Percentiles rank a stretch among this genome's conserved stretches.
phyloP scores from a whole-genome alignment of 64 coral and sea anemone species.

The Dendronephthya gigantea region DNA sequence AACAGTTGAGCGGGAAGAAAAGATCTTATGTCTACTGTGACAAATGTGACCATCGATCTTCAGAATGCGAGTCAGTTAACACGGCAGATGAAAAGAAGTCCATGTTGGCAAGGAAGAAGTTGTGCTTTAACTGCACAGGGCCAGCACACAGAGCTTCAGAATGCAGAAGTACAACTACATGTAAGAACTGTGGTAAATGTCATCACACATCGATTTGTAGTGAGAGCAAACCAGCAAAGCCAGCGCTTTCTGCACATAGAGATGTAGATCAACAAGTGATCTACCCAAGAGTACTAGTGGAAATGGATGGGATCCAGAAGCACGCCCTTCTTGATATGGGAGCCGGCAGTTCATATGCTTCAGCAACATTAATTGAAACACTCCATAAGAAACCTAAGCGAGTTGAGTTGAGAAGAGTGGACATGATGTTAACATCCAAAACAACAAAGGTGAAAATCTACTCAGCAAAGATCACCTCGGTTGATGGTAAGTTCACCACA shows the following conservation, averaged over 20 bases:
- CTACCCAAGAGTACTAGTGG: slow-evolving; percentile 32
- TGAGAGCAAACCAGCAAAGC: neutral
- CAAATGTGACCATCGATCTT: neutral
- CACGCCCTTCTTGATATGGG: slow-evolving; percentile 31
- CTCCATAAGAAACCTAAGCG: slow-evolving; percentile 9
- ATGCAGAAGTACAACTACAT: slow-evolving; percentile 2
- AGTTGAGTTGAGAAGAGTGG: slow-evolving; percentile 13
- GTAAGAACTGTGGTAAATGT: neutral
- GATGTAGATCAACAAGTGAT: slow-evolving; percentile 25
- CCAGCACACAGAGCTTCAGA: neutral
- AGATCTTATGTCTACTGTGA: slow-evolving; percentile 23
- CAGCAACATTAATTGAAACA: slow-evolving; percentile 14
- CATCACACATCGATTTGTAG: slow-evolving; percentile 37
- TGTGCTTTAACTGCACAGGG: slow-evolving; percentile 45
- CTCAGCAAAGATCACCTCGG: neutral
- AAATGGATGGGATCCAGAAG: slow-evolving; percentile 39
- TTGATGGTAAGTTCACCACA: neutral
- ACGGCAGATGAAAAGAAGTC: neutral
- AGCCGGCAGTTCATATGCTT: slow-evolving; percentile 25
- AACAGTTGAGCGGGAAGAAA: slow-evolving; percentile 15
- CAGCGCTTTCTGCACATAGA: neutral
- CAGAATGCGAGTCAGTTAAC: slow-evolving; percentile 14
- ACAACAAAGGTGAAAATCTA: neutral
- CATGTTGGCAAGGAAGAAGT: slow-evolving; percentile 18
- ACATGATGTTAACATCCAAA: slow-evolving; percentile 29